A percentile compares a stretch with the other conserved stretches of the same genome.
Conservation (phyloP, 2,888 invertebrate species). For the Polymixis lichenea region DNA sequence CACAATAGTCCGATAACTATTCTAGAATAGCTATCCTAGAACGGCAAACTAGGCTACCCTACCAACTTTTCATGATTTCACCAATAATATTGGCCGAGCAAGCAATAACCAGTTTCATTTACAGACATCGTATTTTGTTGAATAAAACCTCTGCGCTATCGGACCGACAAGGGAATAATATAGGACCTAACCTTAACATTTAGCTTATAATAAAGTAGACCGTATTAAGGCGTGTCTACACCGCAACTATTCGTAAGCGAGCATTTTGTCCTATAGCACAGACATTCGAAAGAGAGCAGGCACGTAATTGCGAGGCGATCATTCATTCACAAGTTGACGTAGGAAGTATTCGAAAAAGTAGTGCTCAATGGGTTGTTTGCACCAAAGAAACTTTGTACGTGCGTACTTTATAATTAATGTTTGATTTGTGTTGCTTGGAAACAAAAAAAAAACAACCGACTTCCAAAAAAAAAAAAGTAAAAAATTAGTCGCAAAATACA, state of each 20-base stretch:
- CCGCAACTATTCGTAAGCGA: not conserved
- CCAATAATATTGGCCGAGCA: conserved; percentile 3
- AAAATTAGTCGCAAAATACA: no score
- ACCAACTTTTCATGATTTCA: not conserved
- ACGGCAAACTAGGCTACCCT: no score
- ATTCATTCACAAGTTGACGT: no score
- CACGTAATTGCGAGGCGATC: no score
- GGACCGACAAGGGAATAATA: conserved; percentile 7
- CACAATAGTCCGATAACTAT: not conserved
- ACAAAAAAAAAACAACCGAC: no score
- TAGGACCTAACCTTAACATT: conserved; percentile 35
- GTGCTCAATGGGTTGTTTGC: not conserved
- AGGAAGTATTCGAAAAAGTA: no score
- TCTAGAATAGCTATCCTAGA: not conserved
- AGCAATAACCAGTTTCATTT: conserved; percentile 36
- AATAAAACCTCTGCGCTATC: conserved; percentile 28
- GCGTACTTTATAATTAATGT: no score
- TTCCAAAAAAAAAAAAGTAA: no score
- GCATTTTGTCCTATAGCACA: not conserved
- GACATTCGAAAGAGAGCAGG: not conserved
- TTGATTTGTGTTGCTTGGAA: no score
- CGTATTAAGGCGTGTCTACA: not conserved
- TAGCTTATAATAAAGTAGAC: conserved; percentile 34
- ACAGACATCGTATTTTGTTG: conserved; percentile 30
- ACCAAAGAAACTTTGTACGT: no score